phyloP scores from a whole-genome alignment of 2,113 vertebrate genomes.

The Rynchops niger region DNA sequence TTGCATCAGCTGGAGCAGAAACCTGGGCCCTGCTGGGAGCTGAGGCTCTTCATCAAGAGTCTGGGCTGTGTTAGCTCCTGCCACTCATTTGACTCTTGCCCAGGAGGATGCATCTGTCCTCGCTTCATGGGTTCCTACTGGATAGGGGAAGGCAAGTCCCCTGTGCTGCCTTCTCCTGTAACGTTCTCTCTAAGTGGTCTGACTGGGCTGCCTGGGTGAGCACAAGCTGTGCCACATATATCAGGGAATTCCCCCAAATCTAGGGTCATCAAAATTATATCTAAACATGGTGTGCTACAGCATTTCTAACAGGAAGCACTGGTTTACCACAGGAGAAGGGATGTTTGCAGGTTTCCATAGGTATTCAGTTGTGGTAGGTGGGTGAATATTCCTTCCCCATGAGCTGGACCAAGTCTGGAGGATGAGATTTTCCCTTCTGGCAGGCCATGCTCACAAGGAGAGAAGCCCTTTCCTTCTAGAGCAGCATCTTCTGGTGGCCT shows the following conservation, averaged over 20 bases:
- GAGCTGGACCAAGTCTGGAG: background rate
- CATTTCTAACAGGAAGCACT: background rate
- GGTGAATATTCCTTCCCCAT: background rate
- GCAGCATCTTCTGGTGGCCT: background rate
- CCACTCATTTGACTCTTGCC: background rate
- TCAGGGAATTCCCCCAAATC: background rate
- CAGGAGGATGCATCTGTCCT: background rate
- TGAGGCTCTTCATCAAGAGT: background rate
- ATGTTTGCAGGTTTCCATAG: background rate
- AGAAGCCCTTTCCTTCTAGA: background rate
- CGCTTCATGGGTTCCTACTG: background rate
- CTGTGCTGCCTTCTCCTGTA: background rate
- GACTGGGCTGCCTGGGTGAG: background rate
- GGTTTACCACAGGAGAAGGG: background rate
- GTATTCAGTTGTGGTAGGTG: background rate
- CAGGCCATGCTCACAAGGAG: background rate
- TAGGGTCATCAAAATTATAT: background rate
- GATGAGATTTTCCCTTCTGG: background rate
- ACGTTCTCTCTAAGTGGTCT: accelerated
- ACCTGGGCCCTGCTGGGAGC: background rate
- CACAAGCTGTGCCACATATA: background rate
- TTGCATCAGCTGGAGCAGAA: background rate
- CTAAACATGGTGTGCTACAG: background rate
- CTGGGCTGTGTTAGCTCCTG: background rate
- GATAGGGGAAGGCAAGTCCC: background rate